Percentiles rank a stretch among this genome's conserved stretches.
These are phyloP conservation scores for Drosophila ochracea DNA, from an alignment of 2,888 invertebrate genomes.

Conservation along the genomic window DNA sequence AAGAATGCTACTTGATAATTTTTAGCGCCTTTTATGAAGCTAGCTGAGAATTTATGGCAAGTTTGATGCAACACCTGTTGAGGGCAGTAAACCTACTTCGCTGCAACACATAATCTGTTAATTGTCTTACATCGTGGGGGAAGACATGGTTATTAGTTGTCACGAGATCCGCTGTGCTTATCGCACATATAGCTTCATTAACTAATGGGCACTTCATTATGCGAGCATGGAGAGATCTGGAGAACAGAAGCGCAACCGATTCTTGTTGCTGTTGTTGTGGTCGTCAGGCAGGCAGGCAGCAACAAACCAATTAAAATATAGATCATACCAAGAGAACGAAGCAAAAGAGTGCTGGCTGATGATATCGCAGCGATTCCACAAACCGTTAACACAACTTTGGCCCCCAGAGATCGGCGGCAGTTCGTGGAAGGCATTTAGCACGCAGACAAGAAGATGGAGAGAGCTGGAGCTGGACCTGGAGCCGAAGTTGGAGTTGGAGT, in stretches of 20 bases:
- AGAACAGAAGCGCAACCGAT: conserved; percentile 23
- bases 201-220: conserved; percentile 72
- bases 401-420: conserved; percentile 55
- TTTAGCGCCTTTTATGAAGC: neutral
- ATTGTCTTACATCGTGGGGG: conserved; percentile 50
- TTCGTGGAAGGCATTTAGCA: conserved; percentile 73
- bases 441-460: conserved; percentile 39
- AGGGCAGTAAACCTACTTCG: neutral
- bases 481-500: neutral
- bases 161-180: conserved; percentile 42
- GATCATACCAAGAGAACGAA: conserved; percentile 63
- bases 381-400: conserved; percentile 66
- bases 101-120: conserved; percentile 45
- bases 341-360: conserved; percentile 39
- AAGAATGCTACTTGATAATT: neutral
- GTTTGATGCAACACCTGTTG: conserved; percentile 9
- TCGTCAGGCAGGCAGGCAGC: conserved; percentile 16
- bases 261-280: conserved; percentile 19
- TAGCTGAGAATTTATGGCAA: conserved; percentile 15
- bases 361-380: conserved; percentile 51
- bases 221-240: conserved; percentile 1
- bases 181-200: conserved; percentile 71
- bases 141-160: conserved; percentile 31
- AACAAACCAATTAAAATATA: conserved; percentile 75
- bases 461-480: neutral